These are phyloP conservation scores for Fregetta grallaria DNA, from an alignment of 2,113 vertebrate genomes.

Conservation along the genomic window DNA sequence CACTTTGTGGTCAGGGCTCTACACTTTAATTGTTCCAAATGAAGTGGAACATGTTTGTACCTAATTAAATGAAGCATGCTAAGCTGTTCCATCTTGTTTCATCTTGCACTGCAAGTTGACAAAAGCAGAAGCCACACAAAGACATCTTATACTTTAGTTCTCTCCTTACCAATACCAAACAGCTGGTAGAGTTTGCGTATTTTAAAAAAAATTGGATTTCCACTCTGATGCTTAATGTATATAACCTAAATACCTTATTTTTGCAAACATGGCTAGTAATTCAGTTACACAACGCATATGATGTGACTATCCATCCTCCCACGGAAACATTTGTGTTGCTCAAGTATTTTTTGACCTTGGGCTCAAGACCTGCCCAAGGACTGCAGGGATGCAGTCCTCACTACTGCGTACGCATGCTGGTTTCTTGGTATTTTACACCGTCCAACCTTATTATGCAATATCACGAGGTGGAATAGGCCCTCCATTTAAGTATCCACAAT, in stretches of 20 bases:
- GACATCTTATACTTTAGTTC: not conserved
- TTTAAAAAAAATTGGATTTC: not conserved
- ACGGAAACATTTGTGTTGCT: not conserved
- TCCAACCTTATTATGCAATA: not conserved
- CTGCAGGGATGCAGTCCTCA: not conserved
- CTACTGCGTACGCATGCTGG: fast-evolving
- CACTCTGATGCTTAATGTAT: not conserved
- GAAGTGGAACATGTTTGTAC: slow-evolving; percentile 56
- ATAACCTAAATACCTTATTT: not conserved
- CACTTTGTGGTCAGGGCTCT: slow-evolving; percentile 33
- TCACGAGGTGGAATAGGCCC: not conserved
- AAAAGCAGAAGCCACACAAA: not conserved
- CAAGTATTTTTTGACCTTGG: not conserved
- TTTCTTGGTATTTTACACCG: not conserved
- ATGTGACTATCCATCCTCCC: not conserved
- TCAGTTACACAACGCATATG: fast-evolving
- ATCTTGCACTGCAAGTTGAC: not conserved
- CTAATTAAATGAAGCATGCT: not conserved
- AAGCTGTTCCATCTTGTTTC: slow-evolving; percentile 56
- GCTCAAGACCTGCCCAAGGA: not conserved
- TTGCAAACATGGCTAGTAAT: not conserved
- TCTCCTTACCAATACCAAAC: not conserved
- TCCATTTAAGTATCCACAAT: not conserved
- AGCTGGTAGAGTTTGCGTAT: not conserved
- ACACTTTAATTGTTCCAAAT: slow-evolving; percentile 44